Evolutionary conservation across 2,113 vertebrate genomes (phyloP), one percentile per base, ranked within the genome.

Genomic region (Melanocharis versteri): DNA sequence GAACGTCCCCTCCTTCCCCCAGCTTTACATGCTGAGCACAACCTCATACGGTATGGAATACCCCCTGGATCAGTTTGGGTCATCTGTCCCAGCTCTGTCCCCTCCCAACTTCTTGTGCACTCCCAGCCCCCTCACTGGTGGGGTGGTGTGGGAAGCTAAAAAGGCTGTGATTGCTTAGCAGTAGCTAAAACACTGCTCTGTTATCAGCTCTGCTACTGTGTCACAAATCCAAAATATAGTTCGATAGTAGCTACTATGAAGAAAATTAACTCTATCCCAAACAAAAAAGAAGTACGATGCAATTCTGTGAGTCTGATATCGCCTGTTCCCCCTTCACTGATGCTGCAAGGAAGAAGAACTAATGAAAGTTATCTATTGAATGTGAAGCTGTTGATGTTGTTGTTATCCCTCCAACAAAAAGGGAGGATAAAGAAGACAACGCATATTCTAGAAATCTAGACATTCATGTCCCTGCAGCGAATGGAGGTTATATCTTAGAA

Each of bases 1-100:
- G 2, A 66, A 66, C 0, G 0, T 40, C 18, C 1, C 4, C 4
- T 39, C 22, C n/a, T 40, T 54, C 3, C 6, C 14, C 12, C 11
- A 27, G 6, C 3, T 76, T 54, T 48, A 56, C 18, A 35, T 14
- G 10, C 17, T 61, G 26, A 54, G 15, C 26, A 48, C 1, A 17
- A 42, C 3, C 12, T 14, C 40, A 54, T 31, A 40, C 6, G 5
- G 10, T 69, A 16, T 33, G 30, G 54, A 60, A 82, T 8, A 21
- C 2, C 10, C 4, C 9, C 47, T 35, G 33, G 21, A 54, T 54
- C 21, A 31, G 0, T 54, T 48, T 76, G 47, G 3, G 11, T 61
- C 30, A 33, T 21, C 21, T 69, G 17, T 40, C 4, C 14, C 3
- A 4, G 7, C 11, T 81, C 10, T 50, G 40, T 16, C 3, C 10